Evolutionary conservation across 2,797 vertebrate genomes (phyloP), one percentile per base, ranked within the genome.

Genomic region (Chrosomus eos): DNA sequence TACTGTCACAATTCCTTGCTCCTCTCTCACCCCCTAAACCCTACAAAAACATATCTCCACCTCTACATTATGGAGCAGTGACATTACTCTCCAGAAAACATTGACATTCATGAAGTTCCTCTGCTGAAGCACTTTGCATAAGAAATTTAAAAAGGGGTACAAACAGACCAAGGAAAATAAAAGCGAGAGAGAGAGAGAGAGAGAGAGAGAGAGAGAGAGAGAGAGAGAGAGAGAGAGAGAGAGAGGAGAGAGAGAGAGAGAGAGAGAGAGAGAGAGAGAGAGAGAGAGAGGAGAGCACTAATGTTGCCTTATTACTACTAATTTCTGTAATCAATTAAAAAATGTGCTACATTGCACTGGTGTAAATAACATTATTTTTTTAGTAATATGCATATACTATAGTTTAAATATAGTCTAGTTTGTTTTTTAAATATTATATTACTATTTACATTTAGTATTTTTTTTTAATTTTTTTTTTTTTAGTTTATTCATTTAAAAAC

Each of bases 1-100:
- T 89, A 93, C 90, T 81, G 90, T 90, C 90, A 91, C 89, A 91
- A 88, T 90, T 85, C 80, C 80, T 79, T 88, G 87, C 88, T 86
- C 86, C 86, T 85, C 86, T 86, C 88, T 89, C 87, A 74, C 83
- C 66, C 87, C 81, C 26, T 72, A 70, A 80, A 72, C 43, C 31
- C 16, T 48, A 81, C 51, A 33, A 68, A 23, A 71, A 70, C 60
- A 33, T 6, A 21, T 14, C 8, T 33, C 11, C 9, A 36, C 10
- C 31, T 45, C 40, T 19, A 79, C n/a, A 38, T 55, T 75, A 55
- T 18, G 9, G 18, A 31, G 68, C 40, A 68, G 3, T 51, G 45
- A 40, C 76, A 74, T 64, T 77, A 71, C 40, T 68, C 60, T 80
- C 80, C 70, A 66, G 23, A 68, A 82, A 68, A 51, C 21, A 48